Percentiles rank a stretch among this genome's conserved stretches.
phyloP scores from a whole-genome alignment of 1,140 invertebrate species.

The Campoletis sonorensis region DNA sequence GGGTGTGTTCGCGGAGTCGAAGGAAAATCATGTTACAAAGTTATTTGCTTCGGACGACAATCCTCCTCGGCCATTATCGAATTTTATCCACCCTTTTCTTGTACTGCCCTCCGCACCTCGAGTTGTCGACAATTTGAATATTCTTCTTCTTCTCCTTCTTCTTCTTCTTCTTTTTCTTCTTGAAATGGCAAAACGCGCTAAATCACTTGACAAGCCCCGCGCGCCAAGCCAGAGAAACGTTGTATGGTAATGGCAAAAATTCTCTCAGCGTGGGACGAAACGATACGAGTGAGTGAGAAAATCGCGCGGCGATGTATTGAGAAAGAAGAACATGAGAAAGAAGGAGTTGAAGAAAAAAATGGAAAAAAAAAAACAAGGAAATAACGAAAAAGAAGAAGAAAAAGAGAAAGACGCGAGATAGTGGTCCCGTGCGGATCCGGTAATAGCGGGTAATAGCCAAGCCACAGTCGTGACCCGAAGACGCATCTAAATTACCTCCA shows the following conservation, averaged over 20 bases:
- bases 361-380: constrained; percentile 25
- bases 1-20: not conserved
- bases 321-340: not conserved
- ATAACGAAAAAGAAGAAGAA: constrained; percentile 26
- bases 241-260: constrained; percentile 29
- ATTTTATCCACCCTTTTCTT: too few relatives aligned
- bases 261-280: not conserved
- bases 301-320: not conserved
- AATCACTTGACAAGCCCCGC: not conserved
- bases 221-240: not conserved
- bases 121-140: constrained; percentile 8
- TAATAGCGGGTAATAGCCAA: constrained; percentile 63
- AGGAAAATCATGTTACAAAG: constrained; percentile 28
- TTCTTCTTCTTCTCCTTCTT: not conserved
- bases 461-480: constrained; percentile 65
- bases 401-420: constrained; percentile 47
- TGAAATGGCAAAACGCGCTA: not conserved
- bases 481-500: constrained; percentile 69
- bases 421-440: constrained; percentile 58
- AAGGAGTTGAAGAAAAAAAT: constrained; percentile 10
- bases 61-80: constrained; percentile 20
- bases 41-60: not conserved
- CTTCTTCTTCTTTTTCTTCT: not conserved
- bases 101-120: not conserved
- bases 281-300: not conserved